Percentiles rank a stretch among this genome's conserved stretches.
phyloP scores from a whole-genome alignment of 2,888 invertebrate genomes.

The Lathronympha strigana region DNA sequence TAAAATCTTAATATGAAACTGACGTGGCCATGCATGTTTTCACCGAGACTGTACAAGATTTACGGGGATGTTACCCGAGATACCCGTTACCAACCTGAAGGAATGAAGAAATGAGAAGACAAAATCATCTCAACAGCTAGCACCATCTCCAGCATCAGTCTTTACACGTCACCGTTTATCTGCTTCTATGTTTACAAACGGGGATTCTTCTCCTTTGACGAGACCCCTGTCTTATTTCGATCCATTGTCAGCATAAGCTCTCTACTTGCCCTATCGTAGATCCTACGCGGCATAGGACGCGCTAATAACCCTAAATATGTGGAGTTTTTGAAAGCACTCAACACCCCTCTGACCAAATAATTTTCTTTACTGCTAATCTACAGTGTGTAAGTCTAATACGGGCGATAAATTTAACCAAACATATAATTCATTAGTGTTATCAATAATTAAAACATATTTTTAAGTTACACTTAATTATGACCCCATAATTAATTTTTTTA shows the following conservation, averaged over 20 bases:
- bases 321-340: conserved; percentile 86
- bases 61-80: conserved; percentile 86
- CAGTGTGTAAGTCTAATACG: no score
- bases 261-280: conserved; percentile 86
- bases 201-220: conserved; percentile 65
- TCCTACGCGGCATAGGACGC: conserved; percentile 88
- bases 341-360: conserved; percentile 60
- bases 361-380: no score
- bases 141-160: conserved; percentile 86
- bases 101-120: conserved; percentile 89
- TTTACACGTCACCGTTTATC: conserved; percentile 90
- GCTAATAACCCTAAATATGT: conserved; percentile 87
- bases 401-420: no score
- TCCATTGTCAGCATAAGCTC: conserved; percentile 87
- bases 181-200: conserved; percentile 88
- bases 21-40: conserved; percentile 87
- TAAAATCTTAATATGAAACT: conserved; percentile 67
- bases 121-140: conserved; percentile 85
- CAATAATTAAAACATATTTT: no score
- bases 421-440: no score
- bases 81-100: conserved; percentile 86
- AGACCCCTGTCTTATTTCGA: conserved; percentile 77
- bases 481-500: no score
- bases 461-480: no score
- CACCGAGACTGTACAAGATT: conserved; percentile 89